Evolutionary conservation across 1,140 invertebrate genomes (phyloP).

Genomic region (Antheraea mylitta): DNA sequence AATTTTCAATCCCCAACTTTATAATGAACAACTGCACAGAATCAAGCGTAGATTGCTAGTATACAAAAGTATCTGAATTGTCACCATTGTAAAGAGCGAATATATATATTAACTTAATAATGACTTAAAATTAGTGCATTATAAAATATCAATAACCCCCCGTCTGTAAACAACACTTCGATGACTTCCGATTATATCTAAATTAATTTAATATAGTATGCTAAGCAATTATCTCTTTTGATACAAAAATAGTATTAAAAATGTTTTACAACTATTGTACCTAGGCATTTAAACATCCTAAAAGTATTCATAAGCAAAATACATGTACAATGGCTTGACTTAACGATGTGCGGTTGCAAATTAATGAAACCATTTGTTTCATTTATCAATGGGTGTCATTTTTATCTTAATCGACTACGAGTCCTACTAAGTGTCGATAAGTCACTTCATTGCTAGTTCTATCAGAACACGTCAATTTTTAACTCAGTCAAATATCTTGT

Average conservation of each 20-base stretch:
- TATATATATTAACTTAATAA: too few species aligned
- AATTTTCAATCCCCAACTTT: not conserved
- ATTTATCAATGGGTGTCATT: not conserved
- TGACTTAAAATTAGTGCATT: not conserved
- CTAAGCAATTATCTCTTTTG: not conserved
- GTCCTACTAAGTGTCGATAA: too few species aligned
- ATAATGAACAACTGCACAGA: too few species aligned
- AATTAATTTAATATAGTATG: not conserved
- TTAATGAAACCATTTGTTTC: not conserved
- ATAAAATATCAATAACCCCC: not conserved
- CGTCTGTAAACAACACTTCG: not conserved
- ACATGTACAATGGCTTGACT: not conserved
- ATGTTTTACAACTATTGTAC: not conserved
- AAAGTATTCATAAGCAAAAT: not conserved
- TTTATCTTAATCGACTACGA: too few species aligned
- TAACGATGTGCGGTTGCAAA: not conserved
- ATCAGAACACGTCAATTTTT: not conserved
- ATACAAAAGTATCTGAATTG: too few species aligned
- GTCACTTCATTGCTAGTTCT: not conserved
- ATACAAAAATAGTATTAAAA: not conserved
- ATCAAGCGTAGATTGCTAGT: too few species aligned
- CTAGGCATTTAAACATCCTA: not conserved
- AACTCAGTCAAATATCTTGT: not conserved
- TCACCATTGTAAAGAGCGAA: too few species aligned
- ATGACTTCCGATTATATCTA: not conserved